Evolutionary conservation across 2,797 vertebrate genomes (phyloP).

Genomic region (Todus mexicanus): DNA sequence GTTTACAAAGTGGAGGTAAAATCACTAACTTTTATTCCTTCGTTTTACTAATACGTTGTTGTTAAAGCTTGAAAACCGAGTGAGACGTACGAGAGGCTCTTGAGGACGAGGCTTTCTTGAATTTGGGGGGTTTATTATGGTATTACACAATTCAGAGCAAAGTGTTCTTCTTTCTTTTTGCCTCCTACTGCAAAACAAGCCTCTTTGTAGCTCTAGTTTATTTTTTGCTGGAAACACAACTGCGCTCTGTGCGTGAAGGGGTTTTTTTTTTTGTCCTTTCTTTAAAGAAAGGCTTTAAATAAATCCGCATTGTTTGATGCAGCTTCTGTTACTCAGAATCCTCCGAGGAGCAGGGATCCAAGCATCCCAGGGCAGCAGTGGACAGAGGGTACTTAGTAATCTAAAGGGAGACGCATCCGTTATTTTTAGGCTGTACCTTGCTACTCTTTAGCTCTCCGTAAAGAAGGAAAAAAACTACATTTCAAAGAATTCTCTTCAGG

Average conservation of each 20-base stretch:
- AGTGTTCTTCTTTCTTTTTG: neutral
- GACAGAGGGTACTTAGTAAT: neutral
- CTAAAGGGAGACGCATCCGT: rapidly evolving
- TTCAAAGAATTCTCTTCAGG: neutral
- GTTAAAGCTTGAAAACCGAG: neutral
- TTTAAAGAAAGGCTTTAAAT: neutral
- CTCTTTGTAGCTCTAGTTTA: neutral
- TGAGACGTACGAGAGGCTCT: neutral
- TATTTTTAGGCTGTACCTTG: neutral
- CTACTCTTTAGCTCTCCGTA: neutral
- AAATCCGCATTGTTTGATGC: neutral
- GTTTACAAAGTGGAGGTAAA: conserved; percentile 95
- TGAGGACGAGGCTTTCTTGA: neutral
- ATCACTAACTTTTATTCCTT: neutral
- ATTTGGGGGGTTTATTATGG: neutral
- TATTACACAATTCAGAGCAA: neutral
- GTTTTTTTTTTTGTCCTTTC: neutral
- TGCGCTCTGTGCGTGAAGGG: neutral
- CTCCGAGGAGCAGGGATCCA: neutral
- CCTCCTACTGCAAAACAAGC: neutral
- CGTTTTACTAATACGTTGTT: neutral
- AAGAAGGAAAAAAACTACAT: neutral
- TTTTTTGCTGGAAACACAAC: neutral
- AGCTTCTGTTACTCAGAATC: neutral
- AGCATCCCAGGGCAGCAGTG: neutral